Percentiles rank a stretch among this genome's conserved stretches.
Evolutionary conservation across 2,113 vertebrate species (phyloP).

Genomic region (Centropristis striata): DNA sequence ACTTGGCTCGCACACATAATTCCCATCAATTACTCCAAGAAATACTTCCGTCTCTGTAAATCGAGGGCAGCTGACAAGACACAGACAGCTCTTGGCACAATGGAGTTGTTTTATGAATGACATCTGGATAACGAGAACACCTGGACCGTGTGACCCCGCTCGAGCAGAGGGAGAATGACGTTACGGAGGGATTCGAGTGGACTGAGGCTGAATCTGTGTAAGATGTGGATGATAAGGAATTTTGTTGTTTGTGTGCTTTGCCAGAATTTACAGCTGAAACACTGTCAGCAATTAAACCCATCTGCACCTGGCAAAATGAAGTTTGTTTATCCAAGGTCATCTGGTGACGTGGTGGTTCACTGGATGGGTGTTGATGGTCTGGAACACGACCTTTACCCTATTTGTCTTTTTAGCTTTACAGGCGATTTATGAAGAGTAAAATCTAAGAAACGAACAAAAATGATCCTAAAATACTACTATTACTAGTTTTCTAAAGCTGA

Average conservation of each 20-base stretch:
- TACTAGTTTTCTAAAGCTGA: neutral
- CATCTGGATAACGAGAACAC: constrained; percentile 78
- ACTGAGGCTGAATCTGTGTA: constrained; percentile 24
- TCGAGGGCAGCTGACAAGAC: constrained; percentile 73
- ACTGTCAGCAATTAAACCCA: constrained; percentile 49
- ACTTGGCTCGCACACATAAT: constrained; percentile 70
- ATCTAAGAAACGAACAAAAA: neutral
- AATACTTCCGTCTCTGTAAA: constrained; percentile 77
- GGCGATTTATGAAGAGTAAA: neutral
- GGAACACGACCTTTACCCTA: constrained; percentile 28
- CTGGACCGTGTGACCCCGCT: constrained; percentile 77
- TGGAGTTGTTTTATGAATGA: constrained; percentile 71
- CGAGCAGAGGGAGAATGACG: constrained; percentile 33
- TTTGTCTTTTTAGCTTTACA: neutral
- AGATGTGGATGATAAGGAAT: constrained; percentile 46
- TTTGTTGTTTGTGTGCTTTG: constrained; percentile 49
- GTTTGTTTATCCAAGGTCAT: constrained; percentile 55
- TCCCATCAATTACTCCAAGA: constrained; percentile 76
- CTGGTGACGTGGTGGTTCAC: constrained; percentile 37
- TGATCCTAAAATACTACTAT: neutral
- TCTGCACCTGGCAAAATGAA: constrained; percentile 50
- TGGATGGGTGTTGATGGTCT: constrained; percentile 20
- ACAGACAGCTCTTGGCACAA: constrained; percentile 75
- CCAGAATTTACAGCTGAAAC: constrained; percentile 53
- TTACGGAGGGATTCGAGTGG: constrained; percentile 10